Percentiles rank a stretch among this genome's conserved stretches.
Evolutionary conservation across 2,888 invertebrate genomes (phyloP).

Genomic region (Drosophila cognata): DNA sequence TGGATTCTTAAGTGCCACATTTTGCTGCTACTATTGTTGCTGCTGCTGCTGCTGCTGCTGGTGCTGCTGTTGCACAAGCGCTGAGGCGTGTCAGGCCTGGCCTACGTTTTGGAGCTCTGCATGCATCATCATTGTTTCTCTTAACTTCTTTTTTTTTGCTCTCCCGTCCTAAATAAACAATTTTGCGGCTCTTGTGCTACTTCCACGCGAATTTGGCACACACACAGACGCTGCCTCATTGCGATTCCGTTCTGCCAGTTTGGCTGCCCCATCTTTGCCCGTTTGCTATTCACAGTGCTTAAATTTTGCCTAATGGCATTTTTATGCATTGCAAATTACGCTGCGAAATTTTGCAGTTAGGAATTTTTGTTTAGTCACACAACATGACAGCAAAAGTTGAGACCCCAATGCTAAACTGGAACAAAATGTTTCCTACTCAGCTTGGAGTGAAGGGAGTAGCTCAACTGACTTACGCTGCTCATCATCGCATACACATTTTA

Average conservation of each 20-base stretch:
- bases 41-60: slow-evolving; percentile 14
- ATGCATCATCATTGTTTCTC: slow-evolving; percentile 51
- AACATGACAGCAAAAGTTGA: slow-evolving; percentile 29
- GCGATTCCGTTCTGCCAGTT: slow-evolving; percentile 25
- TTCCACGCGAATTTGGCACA: slow-evolving; percentile 62
- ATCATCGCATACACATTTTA: slow-evolving; percentile 1
- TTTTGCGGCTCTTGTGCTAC: slow-evolving; percentile 60
- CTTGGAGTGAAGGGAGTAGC: slow-evolving; percentile 8
- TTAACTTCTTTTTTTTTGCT: slow-evolving; percentile 14
- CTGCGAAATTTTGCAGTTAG: slow-evolving; percentile 37
- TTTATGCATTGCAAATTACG: slow-evolving; percentile 62
- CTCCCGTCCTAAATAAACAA: slow-evolving; percentile 43
- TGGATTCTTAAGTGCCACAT: slow-evolving; percentile 59
- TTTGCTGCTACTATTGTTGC: slow-evolving; percentile 24
- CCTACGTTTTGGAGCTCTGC: slow-evolving; percentile 37
- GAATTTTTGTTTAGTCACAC: slow-evolving; percentile 48
- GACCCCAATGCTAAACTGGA: slow-evolving; percentile 30
- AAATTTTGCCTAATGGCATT: slow-evolving; percentile 54
- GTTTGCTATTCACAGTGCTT: slow-evolving; percentile 35
- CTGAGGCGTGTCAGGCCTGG: slow-evolving; percentile 62
- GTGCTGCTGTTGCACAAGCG: slow-evolving; percentile 48
- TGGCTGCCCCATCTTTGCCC: slow-evolving; percentile 38
- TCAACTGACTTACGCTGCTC: slow-evolving; percentile 25
- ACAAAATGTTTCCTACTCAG: slow-evolving; percentile 40
- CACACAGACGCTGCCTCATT: slow-evolving; percentile 37